Percentiles rank a stretch among this genome's conserved stretches.
Evolutionary conservation across 1,140 invertebrate species (phyloP).

Genomic region (Drosophila chauvacae): DNA sequence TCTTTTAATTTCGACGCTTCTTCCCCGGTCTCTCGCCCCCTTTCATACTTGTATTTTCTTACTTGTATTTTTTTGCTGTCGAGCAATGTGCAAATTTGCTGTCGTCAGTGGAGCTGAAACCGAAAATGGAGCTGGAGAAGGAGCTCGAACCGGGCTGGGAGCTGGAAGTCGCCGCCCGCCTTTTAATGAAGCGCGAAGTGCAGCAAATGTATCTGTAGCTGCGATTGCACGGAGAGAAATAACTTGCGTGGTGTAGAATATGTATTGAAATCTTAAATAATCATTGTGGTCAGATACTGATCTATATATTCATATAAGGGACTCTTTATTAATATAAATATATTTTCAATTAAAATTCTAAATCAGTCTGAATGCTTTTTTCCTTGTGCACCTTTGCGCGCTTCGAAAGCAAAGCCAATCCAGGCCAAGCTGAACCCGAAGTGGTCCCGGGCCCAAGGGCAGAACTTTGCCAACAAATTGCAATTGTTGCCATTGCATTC

Average conservation of each 20-base stretch:
- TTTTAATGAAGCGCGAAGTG: slow-evolving; percentile 84
- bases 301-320: not conserved
- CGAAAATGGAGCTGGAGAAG: slow-evolving; percentile 32
- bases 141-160: slow-evolving; percentile 6
- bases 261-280: too few species aligned
- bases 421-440: slow-evolving; percentile 10
- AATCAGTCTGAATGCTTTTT: not conserved
- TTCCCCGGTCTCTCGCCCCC: slow-evolving; percentile 26
- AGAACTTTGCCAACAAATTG: slow-evolving; percentile 83
- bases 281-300: too few species aligned
- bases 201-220: slow-evolving; percentile 65
- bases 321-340: too few species aligned
- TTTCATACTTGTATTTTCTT: slow-evolving; percentile 4
- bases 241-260: too few species aligned
- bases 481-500: slow-evolving; percentile 84
- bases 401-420: slow-evolving; percentile 54
- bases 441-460: slow-evolving; percentile 59
- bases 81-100: slow-evolving; percentile 75
- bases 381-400: slow-evolving; percentile 3
- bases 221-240: slow-evolving; percentile 40
- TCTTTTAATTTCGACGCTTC: slow-evolving; percentile 78
- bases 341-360: not conserved
- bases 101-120: slow-evolving; percentile 45
- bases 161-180: slow-evolving; percentile 75
- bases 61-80: slow-evolving; percentile 16